Evolutionary conservation across 2,797 vertebrate species (phyloP).

Genomic region (Linurgus olivaceus): DNA sequence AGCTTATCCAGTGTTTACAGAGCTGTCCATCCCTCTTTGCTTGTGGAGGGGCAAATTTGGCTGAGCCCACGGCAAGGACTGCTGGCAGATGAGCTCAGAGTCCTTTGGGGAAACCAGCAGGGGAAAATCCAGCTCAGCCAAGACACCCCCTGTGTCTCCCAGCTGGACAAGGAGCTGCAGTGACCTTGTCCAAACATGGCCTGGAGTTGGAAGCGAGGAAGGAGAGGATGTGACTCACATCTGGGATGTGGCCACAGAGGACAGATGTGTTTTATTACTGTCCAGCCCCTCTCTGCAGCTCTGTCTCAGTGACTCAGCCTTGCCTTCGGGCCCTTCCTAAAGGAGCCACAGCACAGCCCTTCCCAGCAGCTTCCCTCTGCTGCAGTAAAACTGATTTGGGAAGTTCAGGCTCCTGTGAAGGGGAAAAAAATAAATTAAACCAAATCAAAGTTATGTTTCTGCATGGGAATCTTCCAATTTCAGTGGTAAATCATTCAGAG

Average conservation of each 20-base stretch:
- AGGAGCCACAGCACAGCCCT: background rate
- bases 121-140: background rate
- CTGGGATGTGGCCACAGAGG: background rate
- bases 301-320: background rate
- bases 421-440: background rate
- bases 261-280: constrained; percentile 12
- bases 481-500: background rate
- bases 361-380: background rate
- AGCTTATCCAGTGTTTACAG: background rate
- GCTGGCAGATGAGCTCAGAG: background rate
- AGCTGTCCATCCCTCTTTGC: background rate
- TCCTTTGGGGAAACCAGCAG: background rate
- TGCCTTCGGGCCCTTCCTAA: background rate
- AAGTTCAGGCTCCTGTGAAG: background rate
- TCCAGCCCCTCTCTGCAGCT: background rate
- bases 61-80: background rate
- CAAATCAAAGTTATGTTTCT: background rate
- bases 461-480: background rate
- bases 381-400: constrained; percentile 11
- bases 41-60: background rate
- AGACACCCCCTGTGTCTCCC: background rate
- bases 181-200: background rate
- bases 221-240: constrained; percentile 33
- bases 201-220: background rate
- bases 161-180: background rate